Base-by-base conservation (phyloP, 1,140 invertebrate genomes). In the Drosophila kepulauana region DNA sequence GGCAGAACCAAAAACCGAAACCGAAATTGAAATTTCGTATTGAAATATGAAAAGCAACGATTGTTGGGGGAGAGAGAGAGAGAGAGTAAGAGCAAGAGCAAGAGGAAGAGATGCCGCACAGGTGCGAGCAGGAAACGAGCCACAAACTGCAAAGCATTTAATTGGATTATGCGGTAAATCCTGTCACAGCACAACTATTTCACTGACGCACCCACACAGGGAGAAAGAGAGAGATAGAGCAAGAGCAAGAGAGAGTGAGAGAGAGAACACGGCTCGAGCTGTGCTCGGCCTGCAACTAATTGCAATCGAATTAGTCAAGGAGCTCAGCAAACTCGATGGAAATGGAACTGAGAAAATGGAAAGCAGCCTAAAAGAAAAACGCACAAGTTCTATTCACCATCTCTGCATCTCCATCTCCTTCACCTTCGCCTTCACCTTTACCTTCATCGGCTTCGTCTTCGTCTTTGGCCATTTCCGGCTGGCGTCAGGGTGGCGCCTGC, bases 301-400 rank as follows among this genome's bases (percentile, higher is more conserved):
- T 85, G 85, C 85, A 81, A 84, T 81, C 85, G 85, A 89, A 89
- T 89, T 89, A 89, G 85, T 89, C 85, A 89, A 89, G 85, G 86
- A 90, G 85, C 85, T 89, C 78, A 89, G 66, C 73, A 76, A 84
- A 28, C 52, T 75, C 58, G 49, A 20, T 57, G 43, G 35, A 35
- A 58, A 67, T 41, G 5, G 30, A 33, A 63, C 35, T 46, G 25
- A 25, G 20, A 48, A 72, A 76, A 72, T 71, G 13, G 35, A 87
- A 79, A 75, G 67, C 61, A 59, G 41, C 3, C 20, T 38, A 43
- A 67, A 67, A 61, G 59, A 20, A 7, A 41, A 33, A 49, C 56
- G 56, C 15, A 54, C 28, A 15, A 16, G 25, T 25, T 25, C 4
- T n/a, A 3, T 11, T 28, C 10, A 6, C 6, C 48, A 16, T 25